These are phyloP conservation scores for Lithophane semibrunnea DNA, from an alignment of 2,888 invertebrate genomes.

Conservation along the genomic window DNA sequence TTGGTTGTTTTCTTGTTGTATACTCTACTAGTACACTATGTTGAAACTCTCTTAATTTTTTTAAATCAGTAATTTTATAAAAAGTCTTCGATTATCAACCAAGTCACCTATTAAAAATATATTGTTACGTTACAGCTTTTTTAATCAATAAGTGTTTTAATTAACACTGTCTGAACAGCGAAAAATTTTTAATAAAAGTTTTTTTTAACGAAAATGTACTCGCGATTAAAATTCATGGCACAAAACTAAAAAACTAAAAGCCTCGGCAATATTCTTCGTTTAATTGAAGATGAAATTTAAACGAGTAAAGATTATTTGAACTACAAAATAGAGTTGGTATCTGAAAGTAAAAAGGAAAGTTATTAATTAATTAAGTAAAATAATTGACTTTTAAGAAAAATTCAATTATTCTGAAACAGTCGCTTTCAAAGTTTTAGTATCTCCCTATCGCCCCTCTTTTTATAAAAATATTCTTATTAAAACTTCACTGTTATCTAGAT, in stretches of 20 bases:
- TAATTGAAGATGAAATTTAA: constrained; percentile 23
- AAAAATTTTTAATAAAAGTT: neutral
- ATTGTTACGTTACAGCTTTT: too few relatives aligned
- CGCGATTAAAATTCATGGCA: neutral
- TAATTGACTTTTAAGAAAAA: constrained; percentile 55
- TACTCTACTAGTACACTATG: neutral
- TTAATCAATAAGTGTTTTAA: too few relatives aligned
- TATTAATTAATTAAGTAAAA: constrained; percentile 47
- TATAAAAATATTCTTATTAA: constrained; percentile 38
- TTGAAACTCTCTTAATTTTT: neutral
- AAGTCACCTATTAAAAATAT: neutral
- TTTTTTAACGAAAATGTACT: neutral
- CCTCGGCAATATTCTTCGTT: constrained; percentile 2
- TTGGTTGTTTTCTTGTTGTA: neutral
- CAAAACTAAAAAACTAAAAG: constrained; percentile 9
- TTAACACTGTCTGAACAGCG: neutral
- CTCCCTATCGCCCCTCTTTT: constrained; percentile 16
- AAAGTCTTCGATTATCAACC: neutral
- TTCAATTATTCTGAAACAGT: constrained; percentile 44
- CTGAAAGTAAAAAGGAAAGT: constrained; percentile 43
- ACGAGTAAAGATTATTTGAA: constrained; percentile 24
- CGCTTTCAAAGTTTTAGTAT: constrained; percentile 32
- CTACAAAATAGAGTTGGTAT: constrained; percentile 10
- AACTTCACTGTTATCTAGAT: constrained; percentile 50
- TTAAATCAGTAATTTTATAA: too few relatives aligned